Conservation (phyloP, 2,888 invertebrate genomes). For the Adelphocoris suturalis region DNA sequence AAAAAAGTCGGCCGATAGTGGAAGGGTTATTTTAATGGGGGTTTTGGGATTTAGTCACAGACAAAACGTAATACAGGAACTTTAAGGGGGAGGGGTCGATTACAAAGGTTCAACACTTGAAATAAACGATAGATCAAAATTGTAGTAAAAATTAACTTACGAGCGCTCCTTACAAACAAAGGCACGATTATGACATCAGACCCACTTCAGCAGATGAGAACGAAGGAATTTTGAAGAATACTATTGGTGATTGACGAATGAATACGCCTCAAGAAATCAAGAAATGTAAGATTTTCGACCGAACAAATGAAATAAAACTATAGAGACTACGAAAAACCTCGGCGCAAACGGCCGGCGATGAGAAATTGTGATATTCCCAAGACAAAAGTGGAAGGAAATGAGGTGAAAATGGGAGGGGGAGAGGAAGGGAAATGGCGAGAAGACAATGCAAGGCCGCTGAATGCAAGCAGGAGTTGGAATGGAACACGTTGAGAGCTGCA, state of each 20-base stretch:
- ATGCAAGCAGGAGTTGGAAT: not conserved
- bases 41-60: no score
- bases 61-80: no score
- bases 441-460: slow-evolving; percentile 63
- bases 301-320: not conserved
- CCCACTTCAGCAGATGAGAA: not conserved
- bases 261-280: not conserved
- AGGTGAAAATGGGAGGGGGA: not conserved
- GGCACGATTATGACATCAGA: not conserved
- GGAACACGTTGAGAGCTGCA: not conserved
- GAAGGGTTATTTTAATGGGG: no score
- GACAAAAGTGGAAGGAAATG: not conserved
- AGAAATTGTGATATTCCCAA: slow-evolving; percentile 45
- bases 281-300: not conserved
- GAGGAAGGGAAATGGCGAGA: slow-evolving; percentile 42
- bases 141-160: no score
- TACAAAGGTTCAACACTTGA: no score
- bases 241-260: not conserved
- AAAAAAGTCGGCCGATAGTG: no score
- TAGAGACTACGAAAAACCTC: slow-evolving; percentile 25
- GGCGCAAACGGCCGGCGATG: not conserved
- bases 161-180: no score
- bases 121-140: no score
- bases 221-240: not conserved
- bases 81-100: no score